Percentiles rank a stretch among this genome's conserved stretches.
These are phyloP conservation scores for Eupsittula cactorum DNA, from an alignment of 2,113 vertebrate species.

Conservation along the genomic window DNA sequence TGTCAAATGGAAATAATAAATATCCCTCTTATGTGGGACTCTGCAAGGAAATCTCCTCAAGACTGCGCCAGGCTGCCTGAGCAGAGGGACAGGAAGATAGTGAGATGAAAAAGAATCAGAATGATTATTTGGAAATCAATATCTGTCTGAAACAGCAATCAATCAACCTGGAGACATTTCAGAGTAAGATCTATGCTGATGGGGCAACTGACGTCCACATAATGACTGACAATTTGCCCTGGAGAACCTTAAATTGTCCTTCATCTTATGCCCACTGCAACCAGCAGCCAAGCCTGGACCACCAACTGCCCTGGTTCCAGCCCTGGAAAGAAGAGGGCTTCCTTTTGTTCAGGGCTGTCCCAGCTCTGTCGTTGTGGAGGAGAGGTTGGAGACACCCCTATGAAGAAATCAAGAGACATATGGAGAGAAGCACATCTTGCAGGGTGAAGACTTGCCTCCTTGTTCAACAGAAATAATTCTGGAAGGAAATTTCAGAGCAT, in stretches of 20 bases:
- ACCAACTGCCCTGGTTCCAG: neutral
- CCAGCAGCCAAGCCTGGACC: neutral
- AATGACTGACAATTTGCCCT: neutral
- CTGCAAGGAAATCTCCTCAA: neutral
- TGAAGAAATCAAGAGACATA: neutral
- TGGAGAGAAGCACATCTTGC: neutral
- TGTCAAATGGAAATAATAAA: neutral
- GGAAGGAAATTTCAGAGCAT: neutral
- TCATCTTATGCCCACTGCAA: neutral
- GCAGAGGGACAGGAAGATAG: neutral
- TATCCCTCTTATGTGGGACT: neutral
- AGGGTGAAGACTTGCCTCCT: neutral
- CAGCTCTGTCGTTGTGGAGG: neutral
- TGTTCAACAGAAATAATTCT: neutral
- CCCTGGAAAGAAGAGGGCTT: neutral
- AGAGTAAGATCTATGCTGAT: neutral
- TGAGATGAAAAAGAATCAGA: constrained; percentile 8
- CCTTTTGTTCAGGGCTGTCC: neutral
- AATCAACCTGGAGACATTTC: constrained; percentile 17
- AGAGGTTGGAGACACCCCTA: neutral
- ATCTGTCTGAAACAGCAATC: constrained; percentile 13
- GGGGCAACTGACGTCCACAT: neutral
- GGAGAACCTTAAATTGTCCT: neutral
- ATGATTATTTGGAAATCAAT: constrained; percentile 55
- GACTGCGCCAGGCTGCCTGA: neutral